Percentiles rank a stretch among this genome's conserved stretches.
Evolutionary conservation across 2,113 vertebrate species (phyloP).

Genomic region (Vireo altiloquus): DNA sequence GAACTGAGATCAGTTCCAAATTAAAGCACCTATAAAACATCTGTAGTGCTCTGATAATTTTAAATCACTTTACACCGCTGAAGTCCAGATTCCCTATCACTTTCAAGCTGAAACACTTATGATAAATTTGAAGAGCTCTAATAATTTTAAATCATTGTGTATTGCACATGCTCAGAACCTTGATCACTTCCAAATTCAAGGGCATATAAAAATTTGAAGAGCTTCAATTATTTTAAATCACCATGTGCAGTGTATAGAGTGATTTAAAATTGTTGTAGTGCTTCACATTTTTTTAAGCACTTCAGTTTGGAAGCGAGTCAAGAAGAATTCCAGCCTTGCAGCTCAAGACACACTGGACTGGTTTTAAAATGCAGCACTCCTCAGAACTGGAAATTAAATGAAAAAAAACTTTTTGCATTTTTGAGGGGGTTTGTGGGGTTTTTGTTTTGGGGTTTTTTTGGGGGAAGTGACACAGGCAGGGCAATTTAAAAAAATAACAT

Average conservation of each 20-base stretch:
- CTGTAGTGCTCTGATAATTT: slow-evolving; percentile 65
- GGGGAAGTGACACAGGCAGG: background rate
- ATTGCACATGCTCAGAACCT: slow-evolving; percentile 71
- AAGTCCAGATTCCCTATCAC: slow-evolving; percentile 66
- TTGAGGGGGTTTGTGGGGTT: background rate
- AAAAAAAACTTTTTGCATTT: background rate
- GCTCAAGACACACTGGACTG: slow-evolving; percentile 42
- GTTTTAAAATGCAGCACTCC: slow-evolving; percentile 25
- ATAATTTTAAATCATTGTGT: slow-evolving; percentile 73
- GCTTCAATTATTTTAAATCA: slow-evolving; percentile 84
- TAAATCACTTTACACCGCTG: slow-evolving; percentile 60
- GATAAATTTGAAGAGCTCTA: slow-evolving; percentile 73
- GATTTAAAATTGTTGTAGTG: slow-evolving; percentile 79
- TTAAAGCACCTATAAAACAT: slow-evolving; percentile 70
- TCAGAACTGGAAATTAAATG: background rate
- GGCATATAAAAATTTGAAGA: slow-evolving; percentile 80
- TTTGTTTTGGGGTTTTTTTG: background rate
- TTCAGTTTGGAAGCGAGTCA: slow-evolving; percentile 75
- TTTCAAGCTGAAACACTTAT: slow-evolving; percentile 65
- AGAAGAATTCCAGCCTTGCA: slow-evolving; percentile 57
- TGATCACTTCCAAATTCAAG: slow-evolving; percentile 76
- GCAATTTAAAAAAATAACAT: background rate
- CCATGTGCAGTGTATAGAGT: slow-evolving; percentile 69
- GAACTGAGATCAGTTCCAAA: slow-evolving; percentile 60
- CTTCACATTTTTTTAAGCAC: slow-evolving; percentile 76